phyloP scores from a whole-genome alignment of 2,113 vertebrate genomes.

The Sinosuthora webbiana region DNA sequence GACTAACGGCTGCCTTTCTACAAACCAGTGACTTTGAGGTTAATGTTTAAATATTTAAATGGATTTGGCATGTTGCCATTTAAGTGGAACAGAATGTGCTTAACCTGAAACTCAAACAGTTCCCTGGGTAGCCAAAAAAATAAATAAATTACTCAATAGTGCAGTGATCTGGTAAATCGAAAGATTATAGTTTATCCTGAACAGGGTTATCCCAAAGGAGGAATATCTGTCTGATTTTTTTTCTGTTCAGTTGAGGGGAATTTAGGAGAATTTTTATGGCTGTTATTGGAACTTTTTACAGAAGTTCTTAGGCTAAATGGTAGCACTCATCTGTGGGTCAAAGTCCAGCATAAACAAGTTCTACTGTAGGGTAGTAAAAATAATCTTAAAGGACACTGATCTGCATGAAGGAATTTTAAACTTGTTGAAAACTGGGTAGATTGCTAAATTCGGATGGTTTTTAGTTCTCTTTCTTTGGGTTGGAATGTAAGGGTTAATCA shows the following conservation, averaged over 20 bases:
- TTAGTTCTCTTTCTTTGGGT: neutral
- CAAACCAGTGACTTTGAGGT: constrained; percentile 30
- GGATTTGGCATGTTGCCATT: constrained; percentile 28
- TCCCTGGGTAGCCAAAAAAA: neutral
- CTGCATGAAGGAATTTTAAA: neutral
- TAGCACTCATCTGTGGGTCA: neutral
- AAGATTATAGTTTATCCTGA: neutral
- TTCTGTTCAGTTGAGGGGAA: neutral
- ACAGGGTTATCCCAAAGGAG: neutral
- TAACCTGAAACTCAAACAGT: constrained; percentile 48
- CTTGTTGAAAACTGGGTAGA: neutral
- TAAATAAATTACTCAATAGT: constrained; percentile 4
- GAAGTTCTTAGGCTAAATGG: neutral
- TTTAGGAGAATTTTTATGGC: neutral
- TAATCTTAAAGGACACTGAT: neutral
- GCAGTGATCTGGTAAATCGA: neutral
- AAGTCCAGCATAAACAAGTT: neutral
- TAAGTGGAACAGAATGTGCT: constrained; percentile 32
- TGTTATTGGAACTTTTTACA: neutral
- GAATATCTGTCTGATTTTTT: neutral
- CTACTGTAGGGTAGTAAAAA: neutral
- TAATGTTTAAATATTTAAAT: constrained; percentile 65
- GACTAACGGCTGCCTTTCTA: neutral
- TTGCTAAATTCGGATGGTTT: neutral
- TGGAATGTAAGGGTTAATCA: neutral